Percentiles rank a stretch among this genome's conserved stretches.
Evolutionary conservation across 2,888 invertebrate genomes (phyloP).

Genomic region (Stomorhina lunata): DNA sequence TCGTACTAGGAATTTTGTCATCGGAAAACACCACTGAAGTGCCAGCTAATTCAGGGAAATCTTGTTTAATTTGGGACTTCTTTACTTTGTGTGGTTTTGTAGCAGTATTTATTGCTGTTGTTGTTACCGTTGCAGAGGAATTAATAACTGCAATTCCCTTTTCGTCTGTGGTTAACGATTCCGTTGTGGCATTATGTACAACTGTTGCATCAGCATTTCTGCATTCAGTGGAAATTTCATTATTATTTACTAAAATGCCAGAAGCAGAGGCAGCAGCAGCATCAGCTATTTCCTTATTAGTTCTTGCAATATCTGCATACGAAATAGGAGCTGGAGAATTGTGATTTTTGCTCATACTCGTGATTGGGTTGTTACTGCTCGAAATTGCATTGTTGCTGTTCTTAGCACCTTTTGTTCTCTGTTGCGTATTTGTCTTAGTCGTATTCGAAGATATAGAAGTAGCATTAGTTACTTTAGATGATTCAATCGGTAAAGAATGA

Average conservation of each 20-base stretch:
- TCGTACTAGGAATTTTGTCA: slow-evolving; percentile 29
- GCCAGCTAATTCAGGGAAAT: slow-evolving; percentile 72
- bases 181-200: slow-evolving; percentile 1
- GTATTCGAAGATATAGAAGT: slow-evolving; percentile 62
- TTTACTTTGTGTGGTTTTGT: slow-evolving; percentile 65
- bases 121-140: background rate
- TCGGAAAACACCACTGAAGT: slow-evolving; percentile 6
- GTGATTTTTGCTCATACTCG: slow-evolving; percentile 70
- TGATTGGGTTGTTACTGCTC: slow-evolving; percentile 66
- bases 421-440: slow-evolving; percentile 24
- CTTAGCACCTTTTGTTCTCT: slow-evolving; percentile 34
- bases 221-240: slow-evolving; percentile 54
- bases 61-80: slow-evolving; percentile 68
- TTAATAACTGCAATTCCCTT: background rate
- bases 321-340: slow-evolving; percentile 80
- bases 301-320: slow-evolving; percentile 90
- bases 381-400: slow-evolving; percentile 33
- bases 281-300: slow-evolving; percentile 71
- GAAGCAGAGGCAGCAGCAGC: slow-evolving; percentile 62
- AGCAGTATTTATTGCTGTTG: background rate
- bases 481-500: slow-evolving; percentile 88
- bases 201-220: slow-evolving; percentile 36
- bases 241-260: slow-evolving; percentile 51
- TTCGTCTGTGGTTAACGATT: slow-evolving; percentile 19
- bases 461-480: slow-evolving; percentile 70